Evolutionary conservation across 1,140 invertebrate genomes (phyloP).

Genomic region (Ostrea denselamellosa): DNA sequence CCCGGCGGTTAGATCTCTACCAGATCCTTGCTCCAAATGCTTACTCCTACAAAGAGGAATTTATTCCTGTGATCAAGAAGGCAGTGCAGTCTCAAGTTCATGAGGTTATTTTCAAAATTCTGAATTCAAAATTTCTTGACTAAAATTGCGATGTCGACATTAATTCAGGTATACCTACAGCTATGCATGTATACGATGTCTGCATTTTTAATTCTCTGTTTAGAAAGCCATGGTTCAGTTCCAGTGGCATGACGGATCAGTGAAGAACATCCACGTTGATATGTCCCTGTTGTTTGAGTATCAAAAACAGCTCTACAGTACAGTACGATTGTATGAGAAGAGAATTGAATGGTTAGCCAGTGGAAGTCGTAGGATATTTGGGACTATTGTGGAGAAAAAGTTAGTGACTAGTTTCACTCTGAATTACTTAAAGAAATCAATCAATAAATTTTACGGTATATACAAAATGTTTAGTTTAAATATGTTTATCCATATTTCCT

Average conservation of each 20-base stretch:
- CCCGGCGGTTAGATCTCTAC: slow-evolving; percentile 77
- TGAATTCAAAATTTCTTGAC: not conserved
- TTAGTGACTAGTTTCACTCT: slow-evolving; percentile 54
- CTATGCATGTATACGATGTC: not conserved
- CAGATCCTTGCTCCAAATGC: slow-evolving; percentile 79
- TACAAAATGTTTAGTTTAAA: not conserved
- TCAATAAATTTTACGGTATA: not conserved
- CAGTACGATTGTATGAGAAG: slow-evolving; percentile 76
- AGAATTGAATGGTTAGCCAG: slow-evolving; percentile 78
- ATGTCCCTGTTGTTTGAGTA: slow-evolving; percentile 79
- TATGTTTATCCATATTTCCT: not conserved
- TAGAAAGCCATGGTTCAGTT: slow-evolving; percentile 79
- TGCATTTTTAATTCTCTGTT: slow-evolving; percentile 46
- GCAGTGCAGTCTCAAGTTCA: slow-evolving; percentile 80
- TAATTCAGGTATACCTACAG: not conserved
- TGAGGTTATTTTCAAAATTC: slow-evolving; percentile 69
- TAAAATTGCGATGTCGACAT: not conserved
- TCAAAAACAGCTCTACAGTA: slow-evolving; percentile 77
- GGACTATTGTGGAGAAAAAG: slow-evolving; percentile 78
- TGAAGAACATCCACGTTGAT: slow-evolving; percentile 79
- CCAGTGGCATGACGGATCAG: slow-evolving; percentile 78
- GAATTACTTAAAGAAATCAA: not conserved
- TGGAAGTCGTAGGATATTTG: slow-evolving; percentile 77
- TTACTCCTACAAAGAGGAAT: slow-evolving; percentile 78
- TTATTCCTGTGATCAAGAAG: slow-evolving; percentile 78